phyloP scores from a whole-genome alignment of 2,888 invertebrate species.

The Oscheius onirici region DNA sequence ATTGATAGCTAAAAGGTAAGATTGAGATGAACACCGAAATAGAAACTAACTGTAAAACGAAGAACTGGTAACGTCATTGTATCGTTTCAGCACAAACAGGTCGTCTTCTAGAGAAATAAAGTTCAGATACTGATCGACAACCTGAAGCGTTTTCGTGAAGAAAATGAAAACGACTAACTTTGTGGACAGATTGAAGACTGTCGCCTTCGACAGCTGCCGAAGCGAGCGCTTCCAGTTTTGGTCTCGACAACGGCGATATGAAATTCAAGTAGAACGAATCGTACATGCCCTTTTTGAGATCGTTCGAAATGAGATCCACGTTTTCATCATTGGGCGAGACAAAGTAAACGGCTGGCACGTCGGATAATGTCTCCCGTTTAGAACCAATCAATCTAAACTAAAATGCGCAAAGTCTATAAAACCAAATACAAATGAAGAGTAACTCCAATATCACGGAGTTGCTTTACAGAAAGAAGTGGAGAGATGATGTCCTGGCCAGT shows the following conservation, averaged over 20 bases:
- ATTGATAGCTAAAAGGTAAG: constrained; percentile 59
- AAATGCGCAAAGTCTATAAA: not conserved
- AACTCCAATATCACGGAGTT: constrained; percentile 92
- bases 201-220: constrained; percentile 89
- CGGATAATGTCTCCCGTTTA: constrained; percentile 83
- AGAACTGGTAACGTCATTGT: constrained; percentile 81
- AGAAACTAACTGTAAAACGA: constrained; percentile 83
- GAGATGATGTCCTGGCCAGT: constrained; percentile 98
- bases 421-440: constrained; percentile 88
- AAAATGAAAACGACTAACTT: constrained; percentile 75
- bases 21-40: not conserved
- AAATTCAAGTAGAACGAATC: constrained; percentile 96
- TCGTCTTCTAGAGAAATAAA: constrained; percentile 98
- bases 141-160: constrained; percentile 73
- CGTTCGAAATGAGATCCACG: constrained; percentile 84
- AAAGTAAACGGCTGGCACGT: constrained; percentile 98
- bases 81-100: constrained; percentile 82
- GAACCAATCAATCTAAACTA: constrained; percentile 43
- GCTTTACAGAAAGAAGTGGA: constrained; percentile 92
- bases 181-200: constrained; percentile 82
- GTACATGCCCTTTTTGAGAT: constrained; percentile 80
- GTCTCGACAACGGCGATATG: constrained; percentile 81
- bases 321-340: constrained; percentile 96
- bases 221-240: constrained; percentile 93
- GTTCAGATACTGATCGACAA: constrained; percentile 97